These are phyloP conservation scores for Origma solitaria DNA, from an alignment of 2,113 vertebrate genomes.

Conservation along the genomic window DNA sequence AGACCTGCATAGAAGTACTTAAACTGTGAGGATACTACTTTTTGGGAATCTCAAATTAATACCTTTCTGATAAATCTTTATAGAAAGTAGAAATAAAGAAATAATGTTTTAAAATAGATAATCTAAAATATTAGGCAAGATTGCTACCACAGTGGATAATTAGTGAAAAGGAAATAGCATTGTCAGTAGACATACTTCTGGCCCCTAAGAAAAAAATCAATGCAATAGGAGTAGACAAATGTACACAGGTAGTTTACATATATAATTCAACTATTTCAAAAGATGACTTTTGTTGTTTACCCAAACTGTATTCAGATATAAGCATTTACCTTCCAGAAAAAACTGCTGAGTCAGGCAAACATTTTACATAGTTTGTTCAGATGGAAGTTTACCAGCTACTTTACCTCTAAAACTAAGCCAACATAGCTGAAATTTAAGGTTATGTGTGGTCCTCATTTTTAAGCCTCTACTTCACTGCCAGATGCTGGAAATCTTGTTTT, in stretches of 20 bases:
- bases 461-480: neutral
- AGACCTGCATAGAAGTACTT: neutral
- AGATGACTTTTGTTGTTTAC: neutral
- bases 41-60: neutral
- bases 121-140: neutral
- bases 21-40: neutral
- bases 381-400: neutral
- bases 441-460: neutral
- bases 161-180: neutral
- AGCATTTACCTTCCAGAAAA: neutral
- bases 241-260: neutral
- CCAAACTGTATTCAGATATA: neutral
- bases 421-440: neutral
- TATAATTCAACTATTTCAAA: neutral
- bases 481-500: neutral
- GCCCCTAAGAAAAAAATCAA: neutral
- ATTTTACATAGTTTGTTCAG: neutral
- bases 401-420: neutral
- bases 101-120: neutral
- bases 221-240: neutral
- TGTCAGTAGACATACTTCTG: neutral
- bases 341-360: neutral
- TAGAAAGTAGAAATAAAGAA: neutral
- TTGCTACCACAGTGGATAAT: neutral
- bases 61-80: neutral